Base-by-base conservation (phyloP, 2,113 vertebrate species). In the Clupea harengus region DNA sequence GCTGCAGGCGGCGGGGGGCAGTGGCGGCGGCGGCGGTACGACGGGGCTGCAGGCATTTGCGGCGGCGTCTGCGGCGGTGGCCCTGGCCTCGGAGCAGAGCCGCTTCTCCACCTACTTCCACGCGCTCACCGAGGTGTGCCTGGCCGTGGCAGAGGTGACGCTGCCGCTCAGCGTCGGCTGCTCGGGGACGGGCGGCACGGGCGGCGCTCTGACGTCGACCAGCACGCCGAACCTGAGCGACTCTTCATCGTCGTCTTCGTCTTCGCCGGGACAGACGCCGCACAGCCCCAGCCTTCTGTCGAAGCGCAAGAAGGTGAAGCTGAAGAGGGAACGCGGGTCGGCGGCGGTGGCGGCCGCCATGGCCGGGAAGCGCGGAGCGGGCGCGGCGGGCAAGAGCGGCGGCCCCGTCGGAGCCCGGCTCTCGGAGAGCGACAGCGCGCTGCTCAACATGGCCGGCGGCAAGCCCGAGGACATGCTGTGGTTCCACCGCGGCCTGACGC, bases 391-490 rank as follows among this genome's bases (percentile, higher is more conserved):
- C 92, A 94, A 2, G 47, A 92, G 91, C 60, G 90, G 89, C 45
- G 92, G 93, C 1, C 39, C 39, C 39, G 39, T 39, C 39, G 39
- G 39, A 39, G 81, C 93, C 0, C 95, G 95, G 8, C 83, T 95
- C 0, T 92, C 94, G 0, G 98, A 99, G 13, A 93, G 96, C 0
- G 97, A 99, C 45, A 85, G 96, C 0, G 84, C 97, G 0, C 82
- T 97, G 85, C 94, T 99, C 83, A 98, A 95, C 89, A 97, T 99
- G 22, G 96, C 96, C 0, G 97, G 96, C 0, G 95, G 97, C 90
- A 99, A 99, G 86, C 98, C 98, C 0, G 98, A 99, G 92, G 98
- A 99, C 89, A 99, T 99, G 97, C 86, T 99, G 6, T 99, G 98
- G 98, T 99, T 99, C 91, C 98, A 99, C n/a, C 95, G 98, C 1